phyloP scores from a whole-genome alignment of 2,797 vertebrate species.

The Hydrophis major region DNA sequence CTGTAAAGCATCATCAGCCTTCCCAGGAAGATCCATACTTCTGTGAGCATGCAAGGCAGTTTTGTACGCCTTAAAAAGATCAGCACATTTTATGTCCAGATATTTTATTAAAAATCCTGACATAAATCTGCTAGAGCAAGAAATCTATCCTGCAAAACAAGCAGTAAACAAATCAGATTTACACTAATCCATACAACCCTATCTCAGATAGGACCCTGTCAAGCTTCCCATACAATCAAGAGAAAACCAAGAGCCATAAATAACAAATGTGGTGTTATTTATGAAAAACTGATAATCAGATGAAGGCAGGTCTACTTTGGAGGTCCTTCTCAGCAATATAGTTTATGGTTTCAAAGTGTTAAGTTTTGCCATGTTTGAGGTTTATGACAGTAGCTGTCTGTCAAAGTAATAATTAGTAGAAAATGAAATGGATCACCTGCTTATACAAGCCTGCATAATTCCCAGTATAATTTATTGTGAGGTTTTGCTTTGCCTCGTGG shows the following conservation, averaged over 20 bases:
- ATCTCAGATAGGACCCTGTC: not conserved
- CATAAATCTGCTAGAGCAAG: not conserved
- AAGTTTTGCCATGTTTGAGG: not conserved
- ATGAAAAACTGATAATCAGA: not conserved
- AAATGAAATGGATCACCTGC: slow-evolving; percentile 27
- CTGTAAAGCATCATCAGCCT: not conserved
- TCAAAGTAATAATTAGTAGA: not conserved
- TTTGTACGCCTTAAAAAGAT: not conserved
- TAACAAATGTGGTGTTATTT: not conserved
- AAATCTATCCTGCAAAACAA: not conserved
- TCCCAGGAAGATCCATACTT: not conserved
- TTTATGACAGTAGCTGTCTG: slow-evolving; percentile 7
- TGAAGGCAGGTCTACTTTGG: not conserved
- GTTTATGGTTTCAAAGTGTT: not conserved
- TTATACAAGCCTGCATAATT: not conserved
- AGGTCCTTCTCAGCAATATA: not conserved
- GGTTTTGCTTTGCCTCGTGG: slow-evolving; percentile 25
- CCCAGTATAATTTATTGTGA: slow-evolving; percentile 14
- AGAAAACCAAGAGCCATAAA: not conserved
- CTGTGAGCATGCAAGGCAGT: not conserved
- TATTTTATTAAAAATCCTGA: not conserved
- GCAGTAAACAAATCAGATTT: not conserved
- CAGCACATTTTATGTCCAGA: not conserved
- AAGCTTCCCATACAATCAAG: not conserved
- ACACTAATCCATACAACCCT: not conserved